These are phyloP conservation scores for Micropterix aruncella DNA, from an alignment of 2,888 invertebrate species.

Conservation along the genomic window DNA sequence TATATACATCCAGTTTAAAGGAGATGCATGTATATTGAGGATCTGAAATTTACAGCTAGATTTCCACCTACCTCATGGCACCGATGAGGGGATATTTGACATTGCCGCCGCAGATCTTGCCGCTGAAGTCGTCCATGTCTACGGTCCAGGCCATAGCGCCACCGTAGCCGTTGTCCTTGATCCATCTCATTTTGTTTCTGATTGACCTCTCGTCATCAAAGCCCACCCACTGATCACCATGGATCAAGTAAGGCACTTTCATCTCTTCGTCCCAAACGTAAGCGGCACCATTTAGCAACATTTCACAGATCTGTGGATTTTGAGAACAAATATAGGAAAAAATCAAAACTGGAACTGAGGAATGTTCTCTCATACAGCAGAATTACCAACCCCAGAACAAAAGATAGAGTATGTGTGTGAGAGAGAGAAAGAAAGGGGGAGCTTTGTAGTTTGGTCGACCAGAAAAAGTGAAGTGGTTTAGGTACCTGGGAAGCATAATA, in stretches of 20 bases:
- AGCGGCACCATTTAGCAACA: conserved; percentile 69
- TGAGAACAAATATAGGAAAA: too few species aligned
- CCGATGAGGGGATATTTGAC: conserved; percentile 82
- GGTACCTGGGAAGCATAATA: too few species aligned
- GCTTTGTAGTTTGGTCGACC: too few species aligned
- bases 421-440: too few species aligned
- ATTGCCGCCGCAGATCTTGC: conserved; percentile 66
- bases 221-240: conserved; percentile 87
- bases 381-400: too few species aligned
- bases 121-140: conserved; percentile 90
- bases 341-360: too few species aligned
- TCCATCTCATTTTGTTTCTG: conserved; percentile 82
- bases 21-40: too few species aligned
- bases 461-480: too few species aligned
- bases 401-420: too few species aligned
- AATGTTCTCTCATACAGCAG: too few species aligned
- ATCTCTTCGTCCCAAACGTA: conserved; percentile 94
- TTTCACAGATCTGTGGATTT: conserved; percentile 82
- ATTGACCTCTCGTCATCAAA: conserved; percentile 81
- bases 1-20: too few species aligned
- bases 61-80: conserved; percentile 86
- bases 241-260: conserved; percentile 86
- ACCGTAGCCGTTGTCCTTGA: conserved; percentile 74
- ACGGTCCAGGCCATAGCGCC: conserved; percentile 96
- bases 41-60: too few species aligned